Conservation (phyloP, 2,888 invertebrate species). For the Petrolisthes cinctipes region DNA sequence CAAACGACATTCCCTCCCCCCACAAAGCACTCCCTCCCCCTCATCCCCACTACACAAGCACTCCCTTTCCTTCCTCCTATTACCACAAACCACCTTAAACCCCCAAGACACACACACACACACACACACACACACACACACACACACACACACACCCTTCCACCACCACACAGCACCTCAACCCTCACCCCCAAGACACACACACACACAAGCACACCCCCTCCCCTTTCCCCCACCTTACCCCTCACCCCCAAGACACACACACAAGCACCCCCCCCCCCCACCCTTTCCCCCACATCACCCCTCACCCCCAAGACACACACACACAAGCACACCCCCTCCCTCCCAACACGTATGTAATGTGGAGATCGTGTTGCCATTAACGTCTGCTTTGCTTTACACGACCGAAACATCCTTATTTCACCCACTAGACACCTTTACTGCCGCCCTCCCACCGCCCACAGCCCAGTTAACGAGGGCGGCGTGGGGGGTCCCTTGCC, state of each 20-base stretch:
- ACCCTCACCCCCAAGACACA: background rate
- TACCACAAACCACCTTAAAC: background rate
- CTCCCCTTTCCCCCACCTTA: background rate
- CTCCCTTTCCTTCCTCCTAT: background rate
- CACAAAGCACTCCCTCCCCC: background rate
- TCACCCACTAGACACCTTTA: conserved; percentile 50
- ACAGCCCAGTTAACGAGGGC: conserved; percentile 20
- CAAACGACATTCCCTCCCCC: background rate
- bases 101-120: background rate
- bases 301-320: background rate
- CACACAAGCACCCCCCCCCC: background rate
- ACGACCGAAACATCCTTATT: conserved; percentile 53
- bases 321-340: background rate
- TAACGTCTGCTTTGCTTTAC: conserved; percentile 57
- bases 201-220: background rate
- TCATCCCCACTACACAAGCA: too few relatives aligned
- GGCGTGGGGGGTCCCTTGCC: conserved; percentile 37
- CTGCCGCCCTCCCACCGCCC: conserved; percentile 36
- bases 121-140: background rate
- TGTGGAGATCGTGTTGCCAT: conserved; percentile 47
- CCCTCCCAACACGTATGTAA: conserved; percentile 23
- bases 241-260: background rate
- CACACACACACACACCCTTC: background rate
- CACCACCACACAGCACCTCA: background rate
- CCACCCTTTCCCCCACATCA: background rate